Base-by-base conservation (phyloP, 2,888 invertebrate species). In the Trichopria drosophilae region DNA sequence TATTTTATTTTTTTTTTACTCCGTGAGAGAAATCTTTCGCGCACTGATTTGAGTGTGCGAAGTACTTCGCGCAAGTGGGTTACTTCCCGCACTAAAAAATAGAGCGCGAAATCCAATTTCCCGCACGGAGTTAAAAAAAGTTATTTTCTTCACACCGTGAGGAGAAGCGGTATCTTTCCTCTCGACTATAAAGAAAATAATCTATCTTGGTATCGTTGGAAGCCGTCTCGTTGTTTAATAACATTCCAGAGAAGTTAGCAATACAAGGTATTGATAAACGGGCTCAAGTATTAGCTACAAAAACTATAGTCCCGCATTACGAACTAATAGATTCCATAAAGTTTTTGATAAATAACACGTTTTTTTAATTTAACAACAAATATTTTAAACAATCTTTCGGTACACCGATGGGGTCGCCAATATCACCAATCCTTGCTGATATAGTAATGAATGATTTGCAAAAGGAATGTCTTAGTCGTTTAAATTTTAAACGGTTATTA, bases 381-480 rank as follows among this genome's bases (percentile, higher is more conserved):
- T 48, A 41, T 26, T 56, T 55, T 18, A 44, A 54, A 29, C 57
- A 59, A 43, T 43, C 43, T 0, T 35, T 45, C 28, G 59, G 58
- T 6, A 47, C 52, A n/a, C 53, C 57, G 3, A 61, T 61, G 59
- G 57, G 59, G 3, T 55, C 53, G 9, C 58, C 61, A 1, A 16
- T 62, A 9, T 57, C 59, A 15, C 59, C 59, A 2, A 51, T 55
- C 3, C 6, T 59, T 2, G 58, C 59, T 1, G 45, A 59, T 7
- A 24, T 59, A 45, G 64, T 16, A 20, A 53, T 47, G 63, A 61
- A 60, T 58, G 26, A 44, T 12, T 24, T 57, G 2, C 53, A 57
- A 44, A 24, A 23, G 1, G 1, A 18, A 12, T 29, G 40, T n/a
- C 20, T 59, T 2, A 20, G 36, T 6, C 16, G 12, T 6, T 9